Conservation (phyloP, 2,797 vertebrate genomes). For the Varecia variegata region DNA sequence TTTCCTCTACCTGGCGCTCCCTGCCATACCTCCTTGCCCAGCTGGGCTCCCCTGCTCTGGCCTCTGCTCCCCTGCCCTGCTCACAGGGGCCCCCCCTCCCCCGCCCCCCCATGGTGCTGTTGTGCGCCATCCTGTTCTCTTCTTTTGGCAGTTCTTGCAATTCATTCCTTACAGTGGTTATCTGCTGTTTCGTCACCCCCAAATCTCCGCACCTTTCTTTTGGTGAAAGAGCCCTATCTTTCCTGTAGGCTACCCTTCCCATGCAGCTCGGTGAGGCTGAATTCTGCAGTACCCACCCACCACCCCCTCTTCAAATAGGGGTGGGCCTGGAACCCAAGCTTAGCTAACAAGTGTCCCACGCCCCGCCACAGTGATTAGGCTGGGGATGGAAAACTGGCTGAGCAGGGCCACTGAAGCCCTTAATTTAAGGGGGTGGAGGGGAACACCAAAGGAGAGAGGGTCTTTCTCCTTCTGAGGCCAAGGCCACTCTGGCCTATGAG, state of each 20-base stretch:
- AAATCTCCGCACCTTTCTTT: neutral
- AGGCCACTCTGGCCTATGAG: neutral
- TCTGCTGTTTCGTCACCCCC: neutral
- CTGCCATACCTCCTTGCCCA: no score
- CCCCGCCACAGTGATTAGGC: neutral
- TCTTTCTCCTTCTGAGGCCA: neutral
- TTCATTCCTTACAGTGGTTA: neutral
- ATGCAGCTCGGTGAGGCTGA: neutral
- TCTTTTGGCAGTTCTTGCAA: neutral
- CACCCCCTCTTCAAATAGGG: neutral
- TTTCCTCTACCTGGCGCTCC: neutral
- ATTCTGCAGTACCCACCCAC: neutral
- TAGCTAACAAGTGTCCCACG: neutral
- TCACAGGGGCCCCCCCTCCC: neutral
- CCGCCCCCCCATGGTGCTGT: no score
- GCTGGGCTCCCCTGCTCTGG: neutral
- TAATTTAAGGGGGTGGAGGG: neutral
- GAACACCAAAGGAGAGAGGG: neutral
- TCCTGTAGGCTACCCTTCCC: neutral
- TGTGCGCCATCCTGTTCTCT: fast-evolving
- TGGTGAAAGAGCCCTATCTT: neutral
- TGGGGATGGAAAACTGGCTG: neutral
- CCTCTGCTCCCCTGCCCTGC: neutral
- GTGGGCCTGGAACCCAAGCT: neutral
- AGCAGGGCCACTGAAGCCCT: neutral